Evolutionary conservation across 1,140 invertebrate species (phyloP).

Genomic region (Microplitis mediator): DNA sequence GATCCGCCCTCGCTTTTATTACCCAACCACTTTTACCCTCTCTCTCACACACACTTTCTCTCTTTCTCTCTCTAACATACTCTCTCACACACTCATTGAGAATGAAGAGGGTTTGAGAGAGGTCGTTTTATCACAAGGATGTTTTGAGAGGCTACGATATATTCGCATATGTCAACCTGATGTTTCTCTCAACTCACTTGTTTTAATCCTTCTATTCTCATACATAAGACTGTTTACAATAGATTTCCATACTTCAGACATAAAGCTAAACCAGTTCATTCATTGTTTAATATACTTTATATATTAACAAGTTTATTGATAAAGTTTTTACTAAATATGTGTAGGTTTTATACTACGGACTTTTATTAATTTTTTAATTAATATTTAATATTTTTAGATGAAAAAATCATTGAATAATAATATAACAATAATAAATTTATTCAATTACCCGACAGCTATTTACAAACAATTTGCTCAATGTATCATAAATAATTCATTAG

Average conservation of each 20-base stretch:
- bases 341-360: too few species aligned
- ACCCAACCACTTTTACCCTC: background rate
- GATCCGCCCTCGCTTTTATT: background rate
- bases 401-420: too few species aligned
- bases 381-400: too few species aligned
- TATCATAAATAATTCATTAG: too few species aligned
- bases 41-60: background rate
- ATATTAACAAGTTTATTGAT: too few species aligned
- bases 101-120: slow-evolving; percentile 1
- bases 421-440: too few species aligned
- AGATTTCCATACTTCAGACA: background rate
- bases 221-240: background rate
- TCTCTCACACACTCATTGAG: background rate
- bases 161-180: background rate
- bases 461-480: too few species aligned
- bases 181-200: background rate
- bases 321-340: too few species aligned
- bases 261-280: background rate
- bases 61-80: background rate
- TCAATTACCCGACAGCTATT: too few species aligned
- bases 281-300: too few species aligned
- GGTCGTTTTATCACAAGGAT: slow-evolving; percentile 30
- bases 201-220: background rate
- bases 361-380: too few species aligned
- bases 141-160: slow-evolving; percentile 31